Conservation (phyloP, 2,888 invertebrate genomes). For the Polia nebulosa region DNA sequence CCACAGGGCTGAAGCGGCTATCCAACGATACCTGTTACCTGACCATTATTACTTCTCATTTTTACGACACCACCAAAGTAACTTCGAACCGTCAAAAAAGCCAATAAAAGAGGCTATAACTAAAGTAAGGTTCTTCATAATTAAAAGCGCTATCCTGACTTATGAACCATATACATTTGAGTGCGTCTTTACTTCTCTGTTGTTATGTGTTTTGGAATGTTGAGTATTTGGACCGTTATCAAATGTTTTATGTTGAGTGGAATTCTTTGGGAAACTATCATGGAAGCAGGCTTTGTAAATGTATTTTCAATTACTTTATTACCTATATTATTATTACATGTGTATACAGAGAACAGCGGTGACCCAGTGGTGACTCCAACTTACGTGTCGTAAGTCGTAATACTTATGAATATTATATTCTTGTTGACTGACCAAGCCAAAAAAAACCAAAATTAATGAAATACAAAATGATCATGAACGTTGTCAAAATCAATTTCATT, state of each 20-base stretch:
- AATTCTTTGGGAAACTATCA: conserved; percentile 40
- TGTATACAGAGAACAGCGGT: too few relatives aligned
- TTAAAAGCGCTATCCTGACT: conserved; percentile 66
- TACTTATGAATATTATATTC: too few relatives aligned
- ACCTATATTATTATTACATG: too few relatives aligned
- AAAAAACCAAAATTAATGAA: too few relatives aligned
- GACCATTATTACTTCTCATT: conserved; percentile 2
- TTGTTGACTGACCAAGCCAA: too few relatives aligned
- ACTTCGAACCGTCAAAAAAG: conserved; percentile 25
- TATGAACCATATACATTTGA: conserved; percentile 75
- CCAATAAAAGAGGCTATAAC: conserved; percentile 59
- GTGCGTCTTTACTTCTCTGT: conserved; percentile 62
- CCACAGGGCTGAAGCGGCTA: neutral
- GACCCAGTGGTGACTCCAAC: too few relatives aligned
- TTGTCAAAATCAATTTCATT: too few relatives aligned
- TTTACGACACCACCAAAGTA: conserved; percentile 42
- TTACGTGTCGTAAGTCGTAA: too few relatives aligned
- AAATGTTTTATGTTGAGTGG: conserved; percentile 66
- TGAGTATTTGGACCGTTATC: conserved; percentile 61
- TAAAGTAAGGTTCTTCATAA: conserved; percentile 56
- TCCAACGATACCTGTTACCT: neutral
- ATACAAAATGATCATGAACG: too few relatives aligned
- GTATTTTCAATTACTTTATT: too few relatives aligned
- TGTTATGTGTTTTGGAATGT: conserved; percentile 64
- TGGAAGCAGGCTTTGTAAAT: conserved; percentile 9